phyloP scores from a whole-genome alignment of 2,113 vertebrate genomes.

The Toxotes chatareus region DNA sequence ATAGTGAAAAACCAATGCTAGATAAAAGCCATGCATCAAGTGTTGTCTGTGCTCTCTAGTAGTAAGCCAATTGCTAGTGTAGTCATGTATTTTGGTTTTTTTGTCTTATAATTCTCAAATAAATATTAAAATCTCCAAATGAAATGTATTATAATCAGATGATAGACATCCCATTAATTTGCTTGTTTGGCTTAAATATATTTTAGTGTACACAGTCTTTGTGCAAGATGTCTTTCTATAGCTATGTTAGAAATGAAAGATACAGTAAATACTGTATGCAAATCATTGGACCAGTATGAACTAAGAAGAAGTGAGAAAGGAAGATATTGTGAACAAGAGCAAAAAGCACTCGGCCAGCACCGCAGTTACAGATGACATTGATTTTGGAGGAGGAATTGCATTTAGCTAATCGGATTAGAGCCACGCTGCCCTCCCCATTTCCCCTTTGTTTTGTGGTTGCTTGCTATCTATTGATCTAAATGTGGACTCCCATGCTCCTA shows the following conservation, averaged over 20 bases:
- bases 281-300: conserved; percentile 9
- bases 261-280: neutral
- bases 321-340: conserved; percentile 35
- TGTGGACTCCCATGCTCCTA: conserved; percentile 67
- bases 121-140: neutral
- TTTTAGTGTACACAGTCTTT: neutral
- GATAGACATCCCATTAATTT: neutral
- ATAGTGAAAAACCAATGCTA: conserved; percentile 39
- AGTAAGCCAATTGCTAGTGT: neutral
- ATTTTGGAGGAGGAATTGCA: conserved; percentile 82
- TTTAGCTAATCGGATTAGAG: conserved; percentile 85
- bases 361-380: conserved; percentile 79
- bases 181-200: neutral
- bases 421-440: conserved; percentile 69
- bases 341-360: conserved; percentile 31
- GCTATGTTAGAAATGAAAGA: conserved; percentile 24
- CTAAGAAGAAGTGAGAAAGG: conserved; percentile 27
- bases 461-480: conserved; percentile 82
- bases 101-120: conserved; percentile 5
- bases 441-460: conserved; percentile 82
- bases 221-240: neutral
- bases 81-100: neutral
- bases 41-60: neutral
- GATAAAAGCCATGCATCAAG: conserved; percentile 46
- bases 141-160: neutral